Base-by-base conservation (phyloP, 2,797 vertebrate species). In the Tangara arthus region DNA sequence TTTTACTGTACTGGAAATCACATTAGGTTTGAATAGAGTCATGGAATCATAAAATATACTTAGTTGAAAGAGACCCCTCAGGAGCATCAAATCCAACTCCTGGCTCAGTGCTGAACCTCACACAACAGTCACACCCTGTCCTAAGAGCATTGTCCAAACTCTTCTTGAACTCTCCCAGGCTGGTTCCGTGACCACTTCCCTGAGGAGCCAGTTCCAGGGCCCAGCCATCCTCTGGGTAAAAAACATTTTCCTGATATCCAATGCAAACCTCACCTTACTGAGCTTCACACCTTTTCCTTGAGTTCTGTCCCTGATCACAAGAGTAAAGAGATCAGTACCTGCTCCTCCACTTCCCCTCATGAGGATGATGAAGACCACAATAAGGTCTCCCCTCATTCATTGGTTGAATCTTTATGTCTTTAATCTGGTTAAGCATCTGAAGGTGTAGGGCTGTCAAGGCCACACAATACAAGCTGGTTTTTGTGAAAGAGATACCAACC, bases 321-420 rank as follows among this genome's bases (percentile, higher is more conserved):
- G 30, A 32, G 15, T 2, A 3, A 76, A 76, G 52, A 34, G 12
- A 53, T 53, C 34, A 32, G 9, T 39, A 6, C 28, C 28, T 39
- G n/a, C n/a, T 28, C 13, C 12, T 90, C 39, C 0, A 1, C 22
- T 65, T 78, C 22, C 39, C 19, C 9, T 52, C 0, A 0, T 32
- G 30, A 71, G 65, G 19, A 53, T 59, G 22, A 8, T 41, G 30
- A 53, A 35, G 22, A 28, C 5, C 66, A 13, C 30, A 64, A 3
- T 17, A 13, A 52, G n/a, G 5, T 65, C 12, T 70, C 15, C 26
- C 44, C 18, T 46, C 18, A 46, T 35, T 65, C 10, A 9, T 11
- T 71, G 8, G 6, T 47, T 65, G 60, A 71, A 42, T 77, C 12
- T 10, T 75, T 34, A 46, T 4, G 1, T 47, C 34, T 90, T 82